Conservation (phyloP, 2,888 invertebrate genomes). For the Ectemnius continuus region DNA sequence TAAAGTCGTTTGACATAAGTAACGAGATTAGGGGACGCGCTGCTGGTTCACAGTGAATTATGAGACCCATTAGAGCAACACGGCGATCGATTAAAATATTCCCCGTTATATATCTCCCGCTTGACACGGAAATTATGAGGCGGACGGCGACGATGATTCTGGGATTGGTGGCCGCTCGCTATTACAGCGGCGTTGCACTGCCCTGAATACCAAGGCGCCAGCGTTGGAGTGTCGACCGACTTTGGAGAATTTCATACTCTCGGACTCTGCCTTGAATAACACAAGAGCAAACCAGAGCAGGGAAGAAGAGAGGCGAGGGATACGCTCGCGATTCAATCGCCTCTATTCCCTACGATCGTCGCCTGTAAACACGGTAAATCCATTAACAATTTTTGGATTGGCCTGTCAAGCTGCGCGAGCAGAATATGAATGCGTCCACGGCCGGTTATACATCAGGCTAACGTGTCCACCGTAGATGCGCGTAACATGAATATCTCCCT, state of each 20-base stretch:
- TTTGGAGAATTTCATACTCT: conserved; percentile 13
- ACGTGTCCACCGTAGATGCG: conserved; percentile 20
- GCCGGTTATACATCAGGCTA: conserved; percentile 53
- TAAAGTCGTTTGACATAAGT: conserved; percentile 26
- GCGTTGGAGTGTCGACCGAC: conserved; percentile 13
- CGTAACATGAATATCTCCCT: conserved; percentile 15
- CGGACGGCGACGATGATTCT: conserved; percentile 15
- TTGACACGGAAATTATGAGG: conserved; percentile 34
- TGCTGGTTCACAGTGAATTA: conserved; percentile 28
- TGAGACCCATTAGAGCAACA: conserved; percentile 41
- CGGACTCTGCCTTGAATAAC: conserved; percentile 3
- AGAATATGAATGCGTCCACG: conserved; percentile 55
- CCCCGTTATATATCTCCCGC: conserved; percentile 32
- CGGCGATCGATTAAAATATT: conserved; percentile 53
- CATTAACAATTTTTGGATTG: conserved; percentile 70
- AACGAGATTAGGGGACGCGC: conserved; percentile 35
- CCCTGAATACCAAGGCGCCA: conserved; percentile 15
- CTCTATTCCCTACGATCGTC: conserved; percentile 42
- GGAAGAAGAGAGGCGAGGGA: conserved; percentile 6
- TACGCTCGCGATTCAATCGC: conserved; percentile 29
- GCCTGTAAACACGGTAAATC: conserved; percentile 68
- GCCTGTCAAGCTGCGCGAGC: conserved; percentile 43
- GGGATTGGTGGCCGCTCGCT: not conserved
- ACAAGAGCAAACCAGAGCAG: conserved; percentile 10
- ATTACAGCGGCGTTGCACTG: conserved; percentile 16